Evolutionary conservation across 2,797 vertebrate genomes (phyloP).

Genomic region (Todus mexicanus): DNA sequence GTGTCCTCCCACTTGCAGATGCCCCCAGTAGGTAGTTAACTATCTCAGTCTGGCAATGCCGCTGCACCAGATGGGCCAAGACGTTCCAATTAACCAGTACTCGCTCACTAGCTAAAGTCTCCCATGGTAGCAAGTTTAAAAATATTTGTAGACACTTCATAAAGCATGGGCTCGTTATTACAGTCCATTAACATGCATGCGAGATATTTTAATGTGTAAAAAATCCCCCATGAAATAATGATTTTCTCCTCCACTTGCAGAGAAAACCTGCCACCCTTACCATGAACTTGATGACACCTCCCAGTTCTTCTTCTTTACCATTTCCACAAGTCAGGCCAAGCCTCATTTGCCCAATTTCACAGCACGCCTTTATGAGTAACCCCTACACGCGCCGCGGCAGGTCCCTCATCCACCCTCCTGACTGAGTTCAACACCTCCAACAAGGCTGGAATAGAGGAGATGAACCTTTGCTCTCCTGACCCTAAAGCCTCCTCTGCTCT

Average conservation of each 20-base stretch:
- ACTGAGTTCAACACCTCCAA: not conserved
- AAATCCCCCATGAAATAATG: slow-evolving; percentile 29
- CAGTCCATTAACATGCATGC: not conserved
- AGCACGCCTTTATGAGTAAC: not conserved
- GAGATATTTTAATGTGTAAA: slow-evolving; percentile 43
- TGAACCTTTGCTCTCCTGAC: not conserved
- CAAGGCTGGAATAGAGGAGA: not conserved
- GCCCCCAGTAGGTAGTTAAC: not conserved
- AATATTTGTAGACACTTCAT: not conserved
- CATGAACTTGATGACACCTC: not conserved
- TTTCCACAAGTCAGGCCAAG: not conserved
- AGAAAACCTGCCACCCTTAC: not conserved
- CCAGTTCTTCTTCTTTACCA: not conserved
- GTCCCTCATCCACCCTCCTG: not conserved
- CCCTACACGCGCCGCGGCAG: not conserved
- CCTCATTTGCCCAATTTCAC: not conserved
- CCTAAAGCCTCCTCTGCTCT: not conserved
- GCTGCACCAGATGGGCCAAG: not conserved
- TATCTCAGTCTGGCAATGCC: not conserved
- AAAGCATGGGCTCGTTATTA: not conserved
- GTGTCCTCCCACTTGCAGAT: not conserved
- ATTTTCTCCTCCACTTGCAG: slow-evolving; percentile 25
- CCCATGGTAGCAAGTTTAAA: not conserved
- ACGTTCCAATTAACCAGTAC: not conserved
- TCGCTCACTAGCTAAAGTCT: not conserved